These are phyloP conservation scores for Drepana arcuata DNA, from an alignment of 1,140 invertebrate genomes.

Conservation along the genomic window DNA sequence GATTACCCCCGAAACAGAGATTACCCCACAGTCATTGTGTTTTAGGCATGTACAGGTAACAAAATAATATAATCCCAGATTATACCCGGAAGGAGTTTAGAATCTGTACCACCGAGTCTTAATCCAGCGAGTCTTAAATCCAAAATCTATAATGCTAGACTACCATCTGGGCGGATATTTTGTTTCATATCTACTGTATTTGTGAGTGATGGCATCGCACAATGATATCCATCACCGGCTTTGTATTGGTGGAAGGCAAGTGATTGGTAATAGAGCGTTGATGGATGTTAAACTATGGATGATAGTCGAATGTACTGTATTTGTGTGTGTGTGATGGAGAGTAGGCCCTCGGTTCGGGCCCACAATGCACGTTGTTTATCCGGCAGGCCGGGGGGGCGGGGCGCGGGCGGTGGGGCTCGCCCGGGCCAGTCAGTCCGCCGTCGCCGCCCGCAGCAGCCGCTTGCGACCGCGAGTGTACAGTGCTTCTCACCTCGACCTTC, in stretches of 20 bases:
- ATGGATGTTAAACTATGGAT: background rate
- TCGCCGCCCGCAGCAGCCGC: slow-evolving; percentile 41
- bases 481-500: slow-evolving; percentile 57
- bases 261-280: background rate
- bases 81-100: background rate
- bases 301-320: background rate
- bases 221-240: background rate
- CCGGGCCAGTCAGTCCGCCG: slow-evolving; percentile 60
- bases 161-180: slow-evolving; percentile 46
- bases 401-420: slow-evolving; percentile 46
- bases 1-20: too few relatives aligned
- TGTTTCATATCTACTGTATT: slow-evolving; percentile 35
- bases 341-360: slow-evolving; percentile 55
- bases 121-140: slow-evolving; percentile 39
- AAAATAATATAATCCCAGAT: background rate
- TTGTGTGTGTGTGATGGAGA: background rate
- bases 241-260: background rate
- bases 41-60: background rate
- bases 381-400: slow-evolving; percentile 46
- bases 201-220: slow-evolving; percentile 6
- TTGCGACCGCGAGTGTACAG: slow-evolving; percentile 48
- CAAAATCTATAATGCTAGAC: slow-evolving; percentile 59
- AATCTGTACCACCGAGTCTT: slow-evolving; percentile 22
- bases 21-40: background rate
- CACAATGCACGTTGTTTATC: slow-evolving; percentile 70